Conservation (phyloP, 2,113 vertebrate genomes). For the Panurus biarmicus region DNA sequence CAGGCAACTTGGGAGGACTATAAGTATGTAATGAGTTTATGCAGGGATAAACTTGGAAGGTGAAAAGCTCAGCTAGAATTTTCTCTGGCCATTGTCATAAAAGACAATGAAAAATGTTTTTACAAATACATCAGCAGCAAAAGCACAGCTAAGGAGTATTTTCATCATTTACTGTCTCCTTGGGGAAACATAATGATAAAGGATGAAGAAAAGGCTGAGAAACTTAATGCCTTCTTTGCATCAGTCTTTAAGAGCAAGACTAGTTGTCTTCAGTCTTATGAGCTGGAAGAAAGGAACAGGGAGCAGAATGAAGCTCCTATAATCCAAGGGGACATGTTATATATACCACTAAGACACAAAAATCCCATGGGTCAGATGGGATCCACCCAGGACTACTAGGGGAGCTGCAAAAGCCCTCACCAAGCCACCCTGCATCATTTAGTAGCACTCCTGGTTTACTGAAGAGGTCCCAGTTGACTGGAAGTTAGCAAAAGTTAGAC, state of each 20-base stretch:
- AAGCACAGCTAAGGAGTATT: rapidly evolving
- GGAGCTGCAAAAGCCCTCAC: too few relatives aligned
- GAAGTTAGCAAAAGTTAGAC: neutral
- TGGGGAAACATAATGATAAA: neutral
- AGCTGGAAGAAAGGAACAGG: neutral
- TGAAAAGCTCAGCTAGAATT: neutral
- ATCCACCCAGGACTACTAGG: neutral
- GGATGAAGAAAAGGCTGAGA: neutral
- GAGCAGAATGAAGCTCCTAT: neutral
- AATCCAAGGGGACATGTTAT: neutral
- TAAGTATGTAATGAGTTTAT: neutral
- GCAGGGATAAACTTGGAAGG: neutral
- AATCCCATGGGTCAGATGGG: neutral
- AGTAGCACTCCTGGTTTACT: neutral
- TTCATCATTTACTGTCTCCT: neutral
- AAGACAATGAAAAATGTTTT: neutral
- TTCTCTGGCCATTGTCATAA: neutral
- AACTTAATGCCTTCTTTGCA: neutral
- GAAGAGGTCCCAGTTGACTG: neutral
- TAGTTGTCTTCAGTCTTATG: neutral
- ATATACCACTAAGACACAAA: neutral
- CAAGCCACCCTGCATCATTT: neutral
- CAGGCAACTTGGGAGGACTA: neutral
- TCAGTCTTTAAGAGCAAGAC: neutral
- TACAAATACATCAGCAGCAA: neutral